Percentiles rank a stretch among this genome's conserved stretches.
Evolutionary conservation across 2,888 invertebrate species (phyloP).

Genomic region (Tenthredo mesomela): DNA sequence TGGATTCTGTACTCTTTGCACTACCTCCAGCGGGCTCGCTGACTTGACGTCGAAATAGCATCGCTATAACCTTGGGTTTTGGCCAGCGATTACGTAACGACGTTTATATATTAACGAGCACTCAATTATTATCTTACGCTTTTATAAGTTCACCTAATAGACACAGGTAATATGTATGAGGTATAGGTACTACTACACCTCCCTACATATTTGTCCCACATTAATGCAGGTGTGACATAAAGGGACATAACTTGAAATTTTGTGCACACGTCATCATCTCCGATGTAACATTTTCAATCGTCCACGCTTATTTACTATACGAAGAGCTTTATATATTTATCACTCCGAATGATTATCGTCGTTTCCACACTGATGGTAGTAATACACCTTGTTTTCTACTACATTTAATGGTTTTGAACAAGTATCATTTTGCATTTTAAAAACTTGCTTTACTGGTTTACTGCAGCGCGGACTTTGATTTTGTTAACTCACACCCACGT

Average conservation of each 20-base stretch:
- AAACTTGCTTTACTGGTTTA: not conserved
- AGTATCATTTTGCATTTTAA: not conserved
- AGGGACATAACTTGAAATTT: not conserved
- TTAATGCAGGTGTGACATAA: not conserved
- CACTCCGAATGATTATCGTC: not conserved
- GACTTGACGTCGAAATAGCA: constrained; percentile 72
- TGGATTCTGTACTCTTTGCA: constrained; percentile 29
- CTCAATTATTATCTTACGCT: constrained; percentile 22
- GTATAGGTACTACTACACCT: too few relatives aligned
- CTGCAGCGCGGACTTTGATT: not conserved
- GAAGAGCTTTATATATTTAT: not conserved
- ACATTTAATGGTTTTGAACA: not conserved
- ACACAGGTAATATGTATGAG: not conserved
- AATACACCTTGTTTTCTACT: not conserved
- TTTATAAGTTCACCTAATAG: not conserved
- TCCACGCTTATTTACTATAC: not conserved
- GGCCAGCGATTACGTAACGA: not conserved
- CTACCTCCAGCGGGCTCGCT: constrained; percentile 66
- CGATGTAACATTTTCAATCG: not conserved
- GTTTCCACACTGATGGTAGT: not conserved
- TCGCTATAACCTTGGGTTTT: constrained; percentile 58
- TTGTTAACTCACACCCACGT: constrained; percentile 15
- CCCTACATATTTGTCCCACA: not conserved
- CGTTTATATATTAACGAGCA: constrained; percentile 16
- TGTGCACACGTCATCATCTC: not conserved